A percentile compares a stretch with the other conserved stretches of the same genome.
Conservation (phyloP, 2,113 vertebrate genomes). For the Motacilla tschutschensis region DNA sequence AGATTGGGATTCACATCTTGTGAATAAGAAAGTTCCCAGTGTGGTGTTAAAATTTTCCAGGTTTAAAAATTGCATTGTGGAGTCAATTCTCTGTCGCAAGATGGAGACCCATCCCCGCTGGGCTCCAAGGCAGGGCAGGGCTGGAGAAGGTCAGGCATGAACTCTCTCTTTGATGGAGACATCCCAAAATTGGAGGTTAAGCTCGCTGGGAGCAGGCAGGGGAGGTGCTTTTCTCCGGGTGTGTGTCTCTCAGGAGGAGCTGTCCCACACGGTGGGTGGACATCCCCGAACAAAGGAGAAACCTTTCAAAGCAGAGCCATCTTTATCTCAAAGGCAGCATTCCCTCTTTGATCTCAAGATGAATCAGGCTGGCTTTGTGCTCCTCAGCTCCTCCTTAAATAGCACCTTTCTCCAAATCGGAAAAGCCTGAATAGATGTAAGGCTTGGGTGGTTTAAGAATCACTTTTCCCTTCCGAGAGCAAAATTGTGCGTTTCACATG, state of each 20-base stretch:
- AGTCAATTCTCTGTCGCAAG: background rate
- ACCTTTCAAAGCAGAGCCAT: background rate
- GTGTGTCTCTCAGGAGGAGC: background rate
- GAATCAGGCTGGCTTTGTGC: background rate
- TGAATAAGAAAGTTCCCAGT: background rate
- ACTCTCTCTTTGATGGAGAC: background rate
- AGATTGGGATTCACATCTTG: fast-evolving
- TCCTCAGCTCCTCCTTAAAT: background rate
- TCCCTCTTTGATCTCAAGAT: background rate
- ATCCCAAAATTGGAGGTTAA: background rate
- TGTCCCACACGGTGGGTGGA: background rate
- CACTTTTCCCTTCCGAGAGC: background rate
- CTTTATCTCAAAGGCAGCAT: slow-evolving; percentile 52
- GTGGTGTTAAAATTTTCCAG: no score
- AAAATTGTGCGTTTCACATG: background rate
- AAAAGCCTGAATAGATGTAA: background rate
- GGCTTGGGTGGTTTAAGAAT: background rate
- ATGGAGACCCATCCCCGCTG: fast-evolving
- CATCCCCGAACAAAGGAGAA: background rate
- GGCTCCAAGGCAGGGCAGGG: fast-evolving
- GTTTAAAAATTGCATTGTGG: background rate
- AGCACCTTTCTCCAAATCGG: background rate
- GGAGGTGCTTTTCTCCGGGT: background rate
- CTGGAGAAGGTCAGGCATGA: background rate
- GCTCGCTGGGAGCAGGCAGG: background rate